phyloP scores from a whole-genome alignment of 2,888 invertebrate species.

The Athetis lepigone region DNA sequence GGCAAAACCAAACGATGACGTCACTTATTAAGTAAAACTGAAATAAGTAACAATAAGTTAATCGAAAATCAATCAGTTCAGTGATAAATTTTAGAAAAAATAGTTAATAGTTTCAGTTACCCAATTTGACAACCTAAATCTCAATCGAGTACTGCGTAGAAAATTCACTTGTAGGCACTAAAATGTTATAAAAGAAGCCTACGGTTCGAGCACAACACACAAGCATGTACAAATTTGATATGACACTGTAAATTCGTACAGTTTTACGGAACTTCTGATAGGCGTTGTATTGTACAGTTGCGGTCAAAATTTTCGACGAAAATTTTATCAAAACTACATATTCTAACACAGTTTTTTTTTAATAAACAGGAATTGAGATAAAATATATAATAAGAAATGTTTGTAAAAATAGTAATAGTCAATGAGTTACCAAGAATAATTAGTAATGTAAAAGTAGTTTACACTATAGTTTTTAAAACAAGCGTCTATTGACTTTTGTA shows the following conservation, averaged over 20 bases:
- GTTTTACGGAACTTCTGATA: constrained; percentile 64
- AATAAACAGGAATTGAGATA: too few species aligned
- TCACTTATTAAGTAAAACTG: too few species aligned
- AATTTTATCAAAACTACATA: constrained; percentile 4
- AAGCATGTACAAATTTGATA: constrained; percentile 86
- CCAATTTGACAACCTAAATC: too few species aligned
- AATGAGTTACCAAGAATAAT: constrained; percentile 1
- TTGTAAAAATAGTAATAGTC: constrained; percentile 29
- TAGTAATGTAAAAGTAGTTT: not conserved
- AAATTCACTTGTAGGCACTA: constrained; percentile 22
- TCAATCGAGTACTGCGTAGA: not conserved
- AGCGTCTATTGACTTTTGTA: too few species aligned
- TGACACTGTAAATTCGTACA: constrained; percentile 83
- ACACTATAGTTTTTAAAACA: not conserved
- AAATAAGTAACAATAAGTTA: too few species aligned
- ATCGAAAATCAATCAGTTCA: too few species aligned
- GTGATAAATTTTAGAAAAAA: too few species aligned
- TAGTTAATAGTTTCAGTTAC: too few species aligned
- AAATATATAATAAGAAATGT: not conserved
- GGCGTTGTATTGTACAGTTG: constrained; percentile 52
- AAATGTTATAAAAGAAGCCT: constrained; percentile 10
- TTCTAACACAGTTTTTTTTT: constrained; percentile 20
- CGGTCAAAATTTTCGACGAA: constrained; percentile 45
- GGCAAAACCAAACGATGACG: too few species aligned
- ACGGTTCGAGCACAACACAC: constrained; percentile 38